Evolutionary conservation across 2,888 invertebrate genomes (phyloP), one percentile per base, ranked within the genome.

Genomic region (Apotomis betuletana): DNA sequence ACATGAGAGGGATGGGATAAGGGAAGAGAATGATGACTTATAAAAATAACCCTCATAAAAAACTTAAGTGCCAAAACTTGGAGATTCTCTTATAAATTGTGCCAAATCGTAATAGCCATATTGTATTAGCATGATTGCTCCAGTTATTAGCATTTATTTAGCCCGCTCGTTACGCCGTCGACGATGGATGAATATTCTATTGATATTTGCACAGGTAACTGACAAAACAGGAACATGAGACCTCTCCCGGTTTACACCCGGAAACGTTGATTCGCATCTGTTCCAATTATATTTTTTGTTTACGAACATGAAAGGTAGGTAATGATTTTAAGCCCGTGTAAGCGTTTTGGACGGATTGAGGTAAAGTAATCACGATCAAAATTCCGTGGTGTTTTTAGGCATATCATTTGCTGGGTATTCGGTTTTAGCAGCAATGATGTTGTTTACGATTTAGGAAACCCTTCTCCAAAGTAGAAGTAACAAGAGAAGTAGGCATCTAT

Each of bases 111-210:
- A 70, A 74, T 74, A 69, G 80, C 83, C 83, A 85, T 87, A 88
- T 87, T 85, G 85, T 87, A 87, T 89, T 88, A 90, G 87, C 87
- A 90, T 88, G 89, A 90, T 90, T 90, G 87, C 85, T 80, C 77
- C 77, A 83, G 86, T 87, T 89, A 90, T 89, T 88, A 89, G 88
- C 89, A 90, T 90, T 90, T 89, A 87, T 90, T 90, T 87, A 86
- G 86, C 85, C 82, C 77, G 82, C 84, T 88, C 86, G 86, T 87
- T 87, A 87, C 85, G 77, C 74, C 77, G 80, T 78, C 79, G 84
- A 80, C 77, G 76, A 77, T 64, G 70, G 74, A 83, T 87, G 88
- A 88, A 89, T 89, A 88, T 87, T 88, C 83, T 82, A 87, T 85
- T 83, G 83, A 80, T 79, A 82, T 85, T 84, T 83, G 79, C 82